Percentiles rank a stretch among this genome's conserved stretches.
Evolutionary conservation across 2,113 vertebrate genomes (phyloP).

Genomic region (Alligator mississippiensis): DNA sequence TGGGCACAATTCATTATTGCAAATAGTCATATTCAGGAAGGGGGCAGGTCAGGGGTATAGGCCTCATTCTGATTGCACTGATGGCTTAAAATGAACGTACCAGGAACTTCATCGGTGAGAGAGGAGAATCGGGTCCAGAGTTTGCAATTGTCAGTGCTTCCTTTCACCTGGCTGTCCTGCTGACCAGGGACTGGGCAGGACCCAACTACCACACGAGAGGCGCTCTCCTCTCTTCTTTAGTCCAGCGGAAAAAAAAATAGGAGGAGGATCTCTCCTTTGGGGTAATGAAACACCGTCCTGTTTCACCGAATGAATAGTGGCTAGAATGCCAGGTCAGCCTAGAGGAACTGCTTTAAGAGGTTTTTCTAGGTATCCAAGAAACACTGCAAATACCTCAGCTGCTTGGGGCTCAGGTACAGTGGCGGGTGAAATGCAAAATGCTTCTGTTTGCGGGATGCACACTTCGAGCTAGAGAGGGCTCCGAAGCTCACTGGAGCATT

Average conservation of each 20-base stretch:
- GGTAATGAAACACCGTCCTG: too few relatives aligned
- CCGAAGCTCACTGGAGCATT: background rate
- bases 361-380: background rate
- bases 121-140: background rate
- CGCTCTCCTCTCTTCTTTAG: background rate
- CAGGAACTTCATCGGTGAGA: background rate
- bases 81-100: too few relatives aligned
- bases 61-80: background rate
- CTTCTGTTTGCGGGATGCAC: accelerated
- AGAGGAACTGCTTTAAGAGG: too few relatives aligned
- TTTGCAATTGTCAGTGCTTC: background rate
- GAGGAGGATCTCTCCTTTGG: too few relatives aligned
- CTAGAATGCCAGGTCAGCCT: too few relatives aligned
- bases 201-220: background rate
- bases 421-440: background rate
- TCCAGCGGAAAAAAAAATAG: background rate
- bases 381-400: background rate
- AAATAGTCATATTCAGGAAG: background rate
- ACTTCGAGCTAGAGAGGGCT: background rate
- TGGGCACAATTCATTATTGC: background rate
- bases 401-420: background rate
- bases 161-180: background rate
- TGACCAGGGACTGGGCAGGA: too few relatives aligned
- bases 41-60: background rate
- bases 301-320: too few relatives aligned